Conservation (phyloP, 2,888 invertebrate species). For the Seira musarum region DNA sequence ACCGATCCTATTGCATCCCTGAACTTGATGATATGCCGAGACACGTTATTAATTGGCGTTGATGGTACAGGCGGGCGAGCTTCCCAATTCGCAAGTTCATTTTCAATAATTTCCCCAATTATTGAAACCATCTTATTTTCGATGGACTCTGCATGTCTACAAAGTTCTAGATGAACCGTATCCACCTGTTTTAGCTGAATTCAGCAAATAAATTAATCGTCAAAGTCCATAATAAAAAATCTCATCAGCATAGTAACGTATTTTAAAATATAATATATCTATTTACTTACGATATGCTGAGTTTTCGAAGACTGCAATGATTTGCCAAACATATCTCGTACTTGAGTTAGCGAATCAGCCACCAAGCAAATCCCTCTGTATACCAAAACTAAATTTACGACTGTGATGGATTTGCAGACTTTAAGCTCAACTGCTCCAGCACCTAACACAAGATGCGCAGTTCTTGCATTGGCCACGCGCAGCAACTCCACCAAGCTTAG, state of each 20-base stretch:
- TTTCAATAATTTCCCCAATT: slow-evolving; percentile 87
- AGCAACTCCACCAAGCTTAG: slow-evolving; percentile 84
- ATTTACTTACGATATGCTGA: slow-evolving; percentile 67
- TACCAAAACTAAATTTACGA: slow-evolving; percentile 91
- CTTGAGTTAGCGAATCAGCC: slow-evolving; percentile 63
- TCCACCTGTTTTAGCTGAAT: slow-evolving; percentile 74
- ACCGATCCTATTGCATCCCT: slow-evolving; percentile 68
- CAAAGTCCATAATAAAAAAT: slow-evolving; percentile 1
- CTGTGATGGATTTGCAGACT: slow-evolving; percentile 94
- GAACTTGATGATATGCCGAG: slow-evolving; percentile 73
- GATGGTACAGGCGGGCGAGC: slow-evolving; percentile 97
- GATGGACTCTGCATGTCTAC: slow-evolving; percentile 93
- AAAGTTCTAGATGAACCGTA: slow-evolving; percentile 84
- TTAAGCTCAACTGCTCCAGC: slow-evolving; percentile 97
- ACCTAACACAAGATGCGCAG: slow-evolving; percentile 95
- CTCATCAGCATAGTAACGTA: background rate
- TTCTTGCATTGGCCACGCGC: slow-evolving; percentile 88
- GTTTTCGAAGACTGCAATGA: slow-evolving; percentile 64
- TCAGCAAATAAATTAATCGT: background rate
- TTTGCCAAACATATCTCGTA: slow-evolving; percentile 64
- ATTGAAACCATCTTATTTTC: slow-evolving; percentile 92
- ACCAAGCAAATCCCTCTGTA: slow-evolving; percentile 88
- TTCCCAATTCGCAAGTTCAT: slow-evolving; percentile 90
- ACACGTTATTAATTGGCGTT: slow-evolving; percentile 88
- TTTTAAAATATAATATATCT: slow-evolving; percentile 13